A percentile compares a stretch with the other conserved stretches of the same genome.
Conservation (phyloP, 2,797 vertebrate species). For the Sitta carolinensis region DNA sequence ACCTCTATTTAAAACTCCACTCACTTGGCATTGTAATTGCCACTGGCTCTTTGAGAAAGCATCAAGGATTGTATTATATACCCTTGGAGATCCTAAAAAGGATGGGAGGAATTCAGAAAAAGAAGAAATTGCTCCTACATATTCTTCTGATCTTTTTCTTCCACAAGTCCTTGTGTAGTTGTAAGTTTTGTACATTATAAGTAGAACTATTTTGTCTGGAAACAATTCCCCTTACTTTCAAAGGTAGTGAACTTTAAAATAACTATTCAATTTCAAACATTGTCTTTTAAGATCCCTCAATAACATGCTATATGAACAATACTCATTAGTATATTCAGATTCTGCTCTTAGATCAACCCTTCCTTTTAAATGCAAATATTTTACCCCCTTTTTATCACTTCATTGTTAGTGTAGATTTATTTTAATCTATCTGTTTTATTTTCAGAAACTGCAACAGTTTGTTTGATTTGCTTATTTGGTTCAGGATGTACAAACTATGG, state of each 20-base stretch:
- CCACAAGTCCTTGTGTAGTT: neutral
- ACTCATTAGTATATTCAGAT: neutral
- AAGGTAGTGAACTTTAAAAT: neutral
- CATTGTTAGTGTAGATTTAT: neutral
- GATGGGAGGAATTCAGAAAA: neutral
- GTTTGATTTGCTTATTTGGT: neutral
- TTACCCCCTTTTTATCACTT: neutral
- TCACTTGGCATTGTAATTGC: neutral
- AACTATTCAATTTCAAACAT: neutral
- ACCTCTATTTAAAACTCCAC: neutral
- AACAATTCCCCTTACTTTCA: neutral
- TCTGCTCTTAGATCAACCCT: neutral
- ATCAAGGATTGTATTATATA: neutral
- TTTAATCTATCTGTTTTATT: neutral
- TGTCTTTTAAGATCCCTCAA: neutral
- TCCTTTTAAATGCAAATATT: neutral
- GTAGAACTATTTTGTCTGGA: neutral
- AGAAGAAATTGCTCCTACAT: neutral
- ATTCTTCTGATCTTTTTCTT: neutral
- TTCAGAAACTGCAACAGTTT: neutral
- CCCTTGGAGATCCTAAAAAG: neutral
- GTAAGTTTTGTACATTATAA: neutral
- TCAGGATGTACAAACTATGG: neutral
- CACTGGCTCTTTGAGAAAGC: neutral
- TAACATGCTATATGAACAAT: neutral